These are phyloP conservation scores for Sebastes variabilis DNA, from an alignment of 2,797 vertebrate genomes.

Conservation along the genomic window DNA sequence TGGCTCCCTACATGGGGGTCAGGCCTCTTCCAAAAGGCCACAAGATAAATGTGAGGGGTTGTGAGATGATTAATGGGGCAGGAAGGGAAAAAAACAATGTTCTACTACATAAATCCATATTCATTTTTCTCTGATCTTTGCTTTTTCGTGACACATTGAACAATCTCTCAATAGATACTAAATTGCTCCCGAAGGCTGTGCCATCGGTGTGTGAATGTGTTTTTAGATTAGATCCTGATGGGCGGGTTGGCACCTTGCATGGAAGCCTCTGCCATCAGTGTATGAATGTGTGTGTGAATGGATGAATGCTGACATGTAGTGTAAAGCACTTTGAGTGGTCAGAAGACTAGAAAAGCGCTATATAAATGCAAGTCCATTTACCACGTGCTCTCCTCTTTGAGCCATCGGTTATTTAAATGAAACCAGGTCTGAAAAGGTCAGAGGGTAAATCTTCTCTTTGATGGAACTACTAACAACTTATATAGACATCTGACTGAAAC, in stretches of 20 bases:
- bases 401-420: background rate
- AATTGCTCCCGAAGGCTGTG: too few relatives aligned
- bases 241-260: too few relatives aligned
- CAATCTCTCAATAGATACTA: too few relatives aligned
- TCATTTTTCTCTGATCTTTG: background rate
- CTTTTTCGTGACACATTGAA: background rate
- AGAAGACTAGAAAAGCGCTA: too few relatives aligned
- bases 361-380: too few relatives aligned
- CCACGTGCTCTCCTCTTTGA: rapidly evolving
- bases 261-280: too few relatives aligned
- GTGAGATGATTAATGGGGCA: background rate
- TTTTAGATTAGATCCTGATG: too few relatives aligned
- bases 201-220: too few relatives aligned
- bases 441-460: background rate
- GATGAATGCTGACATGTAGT: too few relatives aligned
- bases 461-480: background rate
- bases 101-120: background rate
- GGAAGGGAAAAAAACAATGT: background rate
- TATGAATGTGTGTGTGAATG: too few relatives aligned
- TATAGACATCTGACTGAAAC: background rate
- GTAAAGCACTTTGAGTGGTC: too few relatives aligned
- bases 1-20: background rate
- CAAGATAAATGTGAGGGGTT: background rate
- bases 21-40: background rate
- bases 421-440: background rate